phyloP scores from a whole-genome alignment of 2,113 vertebrate species.

The Amblyornis subalaris region DNA sequence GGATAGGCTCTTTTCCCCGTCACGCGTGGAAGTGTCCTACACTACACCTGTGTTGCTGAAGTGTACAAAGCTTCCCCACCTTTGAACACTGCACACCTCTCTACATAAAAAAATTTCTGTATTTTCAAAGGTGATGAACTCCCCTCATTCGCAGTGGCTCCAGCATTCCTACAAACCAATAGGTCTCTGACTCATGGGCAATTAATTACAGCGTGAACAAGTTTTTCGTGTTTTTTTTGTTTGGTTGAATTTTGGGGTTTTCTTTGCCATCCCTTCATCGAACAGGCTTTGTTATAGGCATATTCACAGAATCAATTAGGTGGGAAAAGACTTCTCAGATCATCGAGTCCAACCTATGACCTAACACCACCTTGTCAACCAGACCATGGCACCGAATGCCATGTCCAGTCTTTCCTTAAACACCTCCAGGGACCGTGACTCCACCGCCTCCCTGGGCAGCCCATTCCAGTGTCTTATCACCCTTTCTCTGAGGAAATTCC shows the following conservation, averaged over 20 bases:
- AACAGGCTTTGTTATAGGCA: background rate
- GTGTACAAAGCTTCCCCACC: no score
- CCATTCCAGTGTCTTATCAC: background rate
- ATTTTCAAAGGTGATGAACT: background rate
- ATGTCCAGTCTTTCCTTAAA: background rate
- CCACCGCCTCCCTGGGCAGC: background rate
- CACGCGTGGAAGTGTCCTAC: no score
- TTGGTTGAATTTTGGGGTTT: background rate
- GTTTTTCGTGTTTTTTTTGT: background rate
- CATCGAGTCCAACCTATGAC: background rate
- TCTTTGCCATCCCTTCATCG: background rate
- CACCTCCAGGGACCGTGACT: background rate
- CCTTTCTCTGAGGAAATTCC: background rate
- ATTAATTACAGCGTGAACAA: background rate
- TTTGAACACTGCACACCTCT: background rate
- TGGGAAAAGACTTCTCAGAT: background rate
- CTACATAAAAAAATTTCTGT: accelerated
- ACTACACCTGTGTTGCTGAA: accelerated
- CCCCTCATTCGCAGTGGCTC: accelerated
- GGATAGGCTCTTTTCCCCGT: background rate
- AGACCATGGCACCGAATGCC: background rate
- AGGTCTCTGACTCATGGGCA: background rate
- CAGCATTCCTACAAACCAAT: background rate
- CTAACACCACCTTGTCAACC: background rate
- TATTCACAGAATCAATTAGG: background rate